Percentiles rank a stretch among this genome's conserved stretches.
Evolutionary conservation across 2,888 invertebrate species (phyloP).

Genomic region (Dusona sp.): DNA sequence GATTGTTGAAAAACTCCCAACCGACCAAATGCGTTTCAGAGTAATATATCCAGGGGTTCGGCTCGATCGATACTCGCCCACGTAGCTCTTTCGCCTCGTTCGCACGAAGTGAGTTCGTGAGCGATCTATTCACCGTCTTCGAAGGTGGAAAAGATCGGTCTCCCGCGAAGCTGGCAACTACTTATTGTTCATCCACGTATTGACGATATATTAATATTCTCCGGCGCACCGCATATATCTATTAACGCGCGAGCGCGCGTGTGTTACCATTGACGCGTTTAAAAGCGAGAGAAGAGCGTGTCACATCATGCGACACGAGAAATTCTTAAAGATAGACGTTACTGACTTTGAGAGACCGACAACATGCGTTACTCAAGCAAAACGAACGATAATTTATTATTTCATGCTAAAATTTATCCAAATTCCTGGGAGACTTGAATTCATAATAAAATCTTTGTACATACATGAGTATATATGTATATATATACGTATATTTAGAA

Average conservation of each 20-base stretch:
- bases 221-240: background rate
- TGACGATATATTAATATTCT: background rate
- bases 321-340: background rate
- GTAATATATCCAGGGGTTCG: slow-evolving; percentile 35
- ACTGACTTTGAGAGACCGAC: background rate
- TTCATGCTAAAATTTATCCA: slow-evolving; percentile 41
- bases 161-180: slow-evolving; percentile 19
- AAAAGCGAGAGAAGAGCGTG: background rate
- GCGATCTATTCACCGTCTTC: slow-evolving; percentile 8
- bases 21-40: slow-evolving; percentile 40
- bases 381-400: slow-evolving; percentile 33
- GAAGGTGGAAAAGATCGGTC: slow-evolving; percentile 7
- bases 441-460: slow-evolving; percentile 4
- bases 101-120: background rate
- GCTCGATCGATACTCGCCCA: slow-evolving; percentile 63
- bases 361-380: background rate
- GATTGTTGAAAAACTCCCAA: background rate
- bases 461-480: background rate
- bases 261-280: background rate
- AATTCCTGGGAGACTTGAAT: slow-evolving; percentile 50
- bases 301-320: background rate
- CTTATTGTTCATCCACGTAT: slow-evolving; percentile 8
- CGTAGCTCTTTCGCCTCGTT: slow-evolving; percentile 40
- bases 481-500: background rate
- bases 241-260: background rate